Conservation (phyloP, 2,888 invertebrate species). For the Zonitis immaculata region DNA sequence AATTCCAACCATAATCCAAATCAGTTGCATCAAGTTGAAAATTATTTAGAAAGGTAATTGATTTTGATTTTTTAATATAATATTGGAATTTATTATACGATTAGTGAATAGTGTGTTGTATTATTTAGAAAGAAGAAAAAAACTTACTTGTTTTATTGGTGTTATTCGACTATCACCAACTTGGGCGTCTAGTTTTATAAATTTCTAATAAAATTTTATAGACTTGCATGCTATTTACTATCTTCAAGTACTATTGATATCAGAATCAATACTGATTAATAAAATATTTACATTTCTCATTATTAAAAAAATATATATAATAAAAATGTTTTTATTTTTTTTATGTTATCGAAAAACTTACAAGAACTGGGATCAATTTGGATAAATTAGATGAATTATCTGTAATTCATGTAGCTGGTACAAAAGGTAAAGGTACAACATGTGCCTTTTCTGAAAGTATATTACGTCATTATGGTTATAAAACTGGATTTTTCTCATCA, state of each 20-base stretch:
- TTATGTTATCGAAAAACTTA: too few relatives aligned
- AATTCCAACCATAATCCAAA: constrained; percentile 16
- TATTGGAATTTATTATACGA: too few relatives aligned
- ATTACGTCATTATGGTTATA: constrained; percentile 73
- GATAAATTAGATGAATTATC: constrained; percentile 68
- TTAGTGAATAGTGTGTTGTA: constrained; percentile 35
- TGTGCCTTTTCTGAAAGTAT: constrained; percentile 91
- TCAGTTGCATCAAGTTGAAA: constrained; percentile 49
- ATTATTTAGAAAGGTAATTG: constrained; percentile 25
- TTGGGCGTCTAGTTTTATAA: too few relatives aligned
- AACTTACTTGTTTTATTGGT: too few relatives aligned
- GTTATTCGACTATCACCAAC: too few relatives aligned
- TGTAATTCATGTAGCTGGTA: constrained; percentile 93
- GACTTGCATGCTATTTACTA: constrained; percentile 8
- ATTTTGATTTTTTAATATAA: too few relatives aligned
- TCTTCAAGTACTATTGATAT: constrained; percentile 12
- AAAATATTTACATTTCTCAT: background rate
- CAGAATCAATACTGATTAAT: constrained; percentile 8
- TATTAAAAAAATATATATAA: too few relatives aligned
- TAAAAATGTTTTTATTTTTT: too few relatives aligned
- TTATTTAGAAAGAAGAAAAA: too few relatives aligned
- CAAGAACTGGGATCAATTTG: constrained; percentile 61
- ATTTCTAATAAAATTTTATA: background rate
- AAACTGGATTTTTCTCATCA: constrained; percentile 93
- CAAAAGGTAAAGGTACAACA: constrained; percentile 97